phyloP scores from a whole-genome alignment of 2,888 invertebrate species.

The Coelopa pilipes region DNA sequence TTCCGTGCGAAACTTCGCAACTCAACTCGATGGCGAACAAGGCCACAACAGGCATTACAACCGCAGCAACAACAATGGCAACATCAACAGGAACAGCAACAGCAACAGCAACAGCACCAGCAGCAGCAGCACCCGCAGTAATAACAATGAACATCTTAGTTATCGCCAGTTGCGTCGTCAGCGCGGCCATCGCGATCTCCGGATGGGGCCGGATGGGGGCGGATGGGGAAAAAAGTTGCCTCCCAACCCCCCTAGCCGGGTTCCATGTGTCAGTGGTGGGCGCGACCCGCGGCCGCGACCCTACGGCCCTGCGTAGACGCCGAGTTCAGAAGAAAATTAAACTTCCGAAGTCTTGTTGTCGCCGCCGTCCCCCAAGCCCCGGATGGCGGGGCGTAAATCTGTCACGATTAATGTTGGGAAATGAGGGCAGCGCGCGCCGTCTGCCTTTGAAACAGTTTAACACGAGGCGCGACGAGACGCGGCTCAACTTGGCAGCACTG shows the following conservation, averaged over 20 bases:
- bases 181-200: too few relatives aligned
- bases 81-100: too few relatives aligned
- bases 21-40: too few relatives aligned
- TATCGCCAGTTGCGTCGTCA: too few relatives aligned
- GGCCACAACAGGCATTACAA: too few relatives aligned
- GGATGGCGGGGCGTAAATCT: slow-evolving; percentile 6
- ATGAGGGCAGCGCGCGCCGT: slow-evolving; percentile 1
- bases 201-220: too few relatives aligned
- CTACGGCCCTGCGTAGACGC: background rate
- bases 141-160: too few relatives aligned
- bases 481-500: slow-evolving; percentile 3
- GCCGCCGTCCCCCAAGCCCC: background rate
- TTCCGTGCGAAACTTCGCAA: too few relatives aligned
- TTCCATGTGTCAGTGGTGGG: background rate
- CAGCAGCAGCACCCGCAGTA: too few relatives aligned
- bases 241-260: background rate
- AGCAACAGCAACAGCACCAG: too few relatives aligned
- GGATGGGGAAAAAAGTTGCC: too few relatives aligned
- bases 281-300: background rate
- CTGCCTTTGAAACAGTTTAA: slow-evolving; percentile 13
- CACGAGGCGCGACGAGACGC: background rate
- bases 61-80: too few relatives aligned
- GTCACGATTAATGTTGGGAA: slow-evolving; percentile 22
- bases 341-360: slow-evolving; percentile 10
- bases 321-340: slow-evolving; percentile 16